Conservation (phyloP, 2,113 vertebrate genomes). For the Catagonus wagneri region DNA sequence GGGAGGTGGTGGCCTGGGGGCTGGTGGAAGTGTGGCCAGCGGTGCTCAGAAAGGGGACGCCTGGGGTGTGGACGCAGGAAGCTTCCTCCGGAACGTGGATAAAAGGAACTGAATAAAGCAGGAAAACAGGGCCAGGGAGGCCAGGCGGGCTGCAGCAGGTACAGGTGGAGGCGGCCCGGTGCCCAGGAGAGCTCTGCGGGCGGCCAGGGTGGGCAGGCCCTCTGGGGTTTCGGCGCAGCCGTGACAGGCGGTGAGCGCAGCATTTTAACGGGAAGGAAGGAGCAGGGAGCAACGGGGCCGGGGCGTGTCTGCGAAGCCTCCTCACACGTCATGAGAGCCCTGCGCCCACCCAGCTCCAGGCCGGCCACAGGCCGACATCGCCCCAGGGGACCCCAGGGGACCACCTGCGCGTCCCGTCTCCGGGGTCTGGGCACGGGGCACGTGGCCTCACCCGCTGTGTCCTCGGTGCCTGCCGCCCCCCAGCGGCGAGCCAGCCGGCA, state of each 20-base stretch:
- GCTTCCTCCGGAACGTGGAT: background rate
- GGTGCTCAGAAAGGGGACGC: background rate
- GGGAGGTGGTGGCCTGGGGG: background rate
- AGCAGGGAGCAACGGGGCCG: accelerated
- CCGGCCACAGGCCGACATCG: background rate
- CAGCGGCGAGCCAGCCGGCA: background rate
- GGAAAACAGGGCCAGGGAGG: background rate
- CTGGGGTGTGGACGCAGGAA: background rate
- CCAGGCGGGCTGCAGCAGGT: background rate
- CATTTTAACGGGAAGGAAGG: background rate
- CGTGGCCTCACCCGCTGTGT: background rate
- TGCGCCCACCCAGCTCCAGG: background rate
- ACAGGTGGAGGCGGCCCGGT: background rate
- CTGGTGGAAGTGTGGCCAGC: background rate
- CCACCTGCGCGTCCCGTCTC: background rate
- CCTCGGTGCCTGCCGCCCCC: background rate
- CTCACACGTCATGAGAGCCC: too few relatives aligned
- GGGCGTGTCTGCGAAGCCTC: background rate
- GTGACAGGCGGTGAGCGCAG: background rate
- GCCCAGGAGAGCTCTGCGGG: background rate
- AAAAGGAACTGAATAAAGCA: background rate
- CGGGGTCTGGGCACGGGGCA: background rate
- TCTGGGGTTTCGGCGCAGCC: accelerated
- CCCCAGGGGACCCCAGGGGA: background rate
- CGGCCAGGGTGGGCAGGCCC: background rate